Base-by-base conservation (phyloP, 2,888 invertebrate species). In the Spilosoma lubricipeda region DNA sequence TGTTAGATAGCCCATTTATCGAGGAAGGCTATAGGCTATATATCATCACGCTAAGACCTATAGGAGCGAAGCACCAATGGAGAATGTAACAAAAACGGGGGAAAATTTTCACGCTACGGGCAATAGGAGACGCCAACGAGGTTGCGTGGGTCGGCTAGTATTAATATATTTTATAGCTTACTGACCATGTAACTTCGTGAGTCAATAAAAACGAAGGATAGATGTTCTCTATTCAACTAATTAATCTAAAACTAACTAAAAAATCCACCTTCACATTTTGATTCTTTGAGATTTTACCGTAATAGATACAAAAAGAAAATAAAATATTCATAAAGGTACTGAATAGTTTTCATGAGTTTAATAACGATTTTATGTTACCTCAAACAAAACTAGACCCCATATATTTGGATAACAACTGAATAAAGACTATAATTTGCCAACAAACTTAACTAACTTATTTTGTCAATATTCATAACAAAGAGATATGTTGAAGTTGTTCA, bases 361-460 rank as follows among this genome's bases (percentile, higher is more conserved):
- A 52, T 67, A 27, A 27, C 30, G 13, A 52, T 23, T 45, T 56
- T 0, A 36, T 13, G n/a, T 52, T 18, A 7, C 48, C 0, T 18
- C 65, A n/a, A 63, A 45, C 8, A 8, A 56, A 73, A 30, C 65
- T 9, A 69, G 69, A 36, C n/a, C 23, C 36, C n/a, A 72, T 69
- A 70, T 70, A 70, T 69, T 70, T 70, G 39, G 39, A 64, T 13
- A 73, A 73, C 69, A 73, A 73, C 69, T 72, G 63, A 63, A 72
- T 72, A 72, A n/a, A 67, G 69, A 11, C 48, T 63, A 64, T 27
- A 11, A n/a, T 45, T 42, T 48, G 13, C 52, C 72, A 68, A 69
- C 78, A 83, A 83, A 83, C 33, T 70, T 36, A 80, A 83, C 70
- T 73, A 76, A 82, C 77, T 85, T 85, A 84, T 82, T 82, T 75